These are phyloP conservation scores for Tetramorium simillimum DNA, from an alignment of 1,140 invertebrate genomes.

Conservation along the genomic window DNA sequence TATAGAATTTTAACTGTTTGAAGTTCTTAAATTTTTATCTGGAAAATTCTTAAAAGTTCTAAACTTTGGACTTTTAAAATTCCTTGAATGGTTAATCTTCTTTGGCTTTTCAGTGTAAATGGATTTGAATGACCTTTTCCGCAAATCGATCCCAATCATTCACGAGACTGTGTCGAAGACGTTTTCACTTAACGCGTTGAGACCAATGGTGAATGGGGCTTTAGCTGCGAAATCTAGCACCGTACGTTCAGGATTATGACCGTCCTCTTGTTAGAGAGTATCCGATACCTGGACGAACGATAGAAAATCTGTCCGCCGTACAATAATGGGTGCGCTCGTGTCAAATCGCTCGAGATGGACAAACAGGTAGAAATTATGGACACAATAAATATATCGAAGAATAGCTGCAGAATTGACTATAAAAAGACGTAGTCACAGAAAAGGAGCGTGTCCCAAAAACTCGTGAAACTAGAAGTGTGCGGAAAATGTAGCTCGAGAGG, in stretches of 20 bases:
- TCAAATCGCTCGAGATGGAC: slow-evolving; percentile 55
- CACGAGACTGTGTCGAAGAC: not conserved
- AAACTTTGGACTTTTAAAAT: not conserved
- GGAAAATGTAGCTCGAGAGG: not conserved
- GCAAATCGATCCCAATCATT: not conserved
- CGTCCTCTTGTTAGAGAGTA: slow-evolving; percentile 11
- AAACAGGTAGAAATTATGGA: slow-evolving; percentile 27
- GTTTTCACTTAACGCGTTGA: slow-evolving; percentile 1
- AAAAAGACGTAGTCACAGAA: slow-evolving; percentile 1
- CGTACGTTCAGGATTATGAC: slow-evolving; percentile 4
- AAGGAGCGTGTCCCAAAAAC: not conserved
- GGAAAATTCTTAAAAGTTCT: not conserved
- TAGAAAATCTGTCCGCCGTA: slow-evolving; percentile 1
- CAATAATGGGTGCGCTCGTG: slow-evolving; percentile 41
- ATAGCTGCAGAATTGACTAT: not conserved
- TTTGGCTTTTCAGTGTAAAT: not conserved
- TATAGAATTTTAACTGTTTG: not conserved
- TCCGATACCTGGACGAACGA: not conserved
- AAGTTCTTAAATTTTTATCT: not conserved
- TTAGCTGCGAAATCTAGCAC: slow-evolving; percentile 12
- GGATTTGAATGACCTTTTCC: not conserved
- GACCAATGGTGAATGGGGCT: not conserved
- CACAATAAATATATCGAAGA: not conserved
- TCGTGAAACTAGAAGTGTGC: not conserved
- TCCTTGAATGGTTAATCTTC: slow-evolving; percentile 3